A percentile compares a stretch with the other conserved stretches of the same genome.
Conservation (phyloP, 2,113 vertebrate genomes). For the Lepus americanus region DNA sequence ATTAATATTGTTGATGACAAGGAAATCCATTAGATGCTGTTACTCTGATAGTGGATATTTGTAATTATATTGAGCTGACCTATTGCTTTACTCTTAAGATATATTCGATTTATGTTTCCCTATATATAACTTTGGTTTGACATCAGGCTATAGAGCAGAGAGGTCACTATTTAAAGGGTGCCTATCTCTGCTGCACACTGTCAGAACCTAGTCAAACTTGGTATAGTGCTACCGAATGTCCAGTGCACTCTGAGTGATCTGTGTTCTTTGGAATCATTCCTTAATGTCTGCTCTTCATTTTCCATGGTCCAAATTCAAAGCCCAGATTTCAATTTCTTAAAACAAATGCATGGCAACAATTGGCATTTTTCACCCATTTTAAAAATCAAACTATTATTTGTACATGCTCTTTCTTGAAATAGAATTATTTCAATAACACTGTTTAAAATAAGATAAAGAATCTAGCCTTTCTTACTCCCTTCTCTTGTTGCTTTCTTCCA, state of each 20-base stretch:
- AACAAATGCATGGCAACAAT: background rate
- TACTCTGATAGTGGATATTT: background rate
- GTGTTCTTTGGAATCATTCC: background rate
- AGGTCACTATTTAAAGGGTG: background rate
- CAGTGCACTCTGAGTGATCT: background rate
- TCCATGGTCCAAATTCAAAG: background rate
- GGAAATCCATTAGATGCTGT: background rate
- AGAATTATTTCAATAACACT: background rate
- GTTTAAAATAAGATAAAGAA: background rate
- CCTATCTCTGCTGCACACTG: background rate
- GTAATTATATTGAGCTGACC: background rate
- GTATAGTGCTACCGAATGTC: background rate
- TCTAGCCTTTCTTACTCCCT: background rate
- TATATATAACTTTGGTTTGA: constrained; percentile 49
- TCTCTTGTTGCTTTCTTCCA: background rate
- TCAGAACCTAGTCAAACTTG: background rate
- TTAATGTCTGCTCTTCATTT: background rate
- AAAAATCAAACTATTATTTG: background rate
- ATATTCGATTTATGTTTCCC: background rate
- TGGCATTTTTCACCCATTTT: background rate
- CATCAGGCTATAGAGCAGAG: background rate
- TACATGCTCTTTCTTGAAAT: background rate
- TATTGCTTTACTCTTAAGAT: constrained; percentile 42
- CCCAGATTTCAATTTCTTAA: background rate
- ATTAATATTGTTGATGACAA: background rate